phyloP scores from a whole-genome alignment of 2,888 invertebrate genomes.

The Polydesmus complanatus region DNA sequence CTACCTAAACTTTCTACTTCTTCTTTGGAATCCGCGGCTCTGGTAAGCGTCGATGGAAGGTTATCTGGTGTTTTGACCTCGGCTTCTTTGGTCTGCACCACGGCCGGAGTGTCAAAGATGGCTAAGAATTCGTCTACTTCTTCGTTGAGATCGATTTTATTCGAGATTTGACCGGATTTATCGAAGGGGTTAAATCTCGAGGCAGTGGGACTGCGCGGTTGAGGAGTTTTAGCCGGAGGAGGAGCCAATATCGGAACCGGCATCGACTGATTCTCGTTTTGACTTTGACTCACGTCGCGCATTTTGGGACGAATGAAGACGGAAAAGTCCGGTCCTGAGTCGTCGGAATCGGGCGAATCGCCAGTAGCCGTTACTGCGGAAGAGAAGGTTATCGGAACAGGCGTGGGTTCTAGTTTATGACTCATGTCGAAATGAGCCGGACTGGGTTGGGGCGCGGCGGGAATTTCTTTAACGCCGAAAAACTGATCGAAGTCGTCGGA shows the following conservation, averaged over 20 bases:
- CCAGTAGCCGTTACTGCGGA: neutral
- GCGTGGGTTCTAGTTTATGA: neutral
- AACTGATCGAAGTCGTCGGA: constrained; percentile 43
- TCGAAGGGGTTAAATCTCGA: constrained; percentile 33
- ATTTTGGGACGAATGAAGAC: constrained; percentile 49
- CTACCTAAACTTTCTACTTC: constrained; percentile 82
- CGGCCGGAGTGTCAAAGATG: constrained; percentile 18
- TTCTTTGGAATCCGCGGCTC: constrained; percentile 36
- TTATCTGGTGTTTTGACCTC: constrained; percentile 32
- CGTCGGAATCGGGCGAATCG: constrained; percentile 49
- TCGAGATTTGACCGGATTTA: constrained; percentile 18
- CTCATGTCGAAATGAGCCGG: constrained; percentile 39
- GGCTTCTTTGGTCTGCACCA: constrained; percentile 21
- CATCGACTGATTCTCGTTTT: neutral
- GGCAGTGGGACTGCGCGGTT: constrained; percentile 31
- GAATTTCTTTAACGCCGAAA: constrained; percentile 62
- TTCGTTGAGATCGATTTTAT: neutral
- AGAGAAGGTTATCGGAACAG: neutral
- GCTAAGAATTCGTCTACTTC: constrained; percentile 9
- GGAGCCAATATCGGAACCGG: constrained; percentile 27
- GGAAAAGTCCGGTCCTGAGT: constrained; percentile 56
- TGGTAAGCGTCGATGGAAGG: constrained; percentile 27
- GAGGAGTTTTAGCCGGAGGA: constrained; percentile 45
- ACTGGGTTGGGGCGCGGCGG: constrained; percentile 48
- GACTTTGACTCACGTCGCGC: constrained; percentile 20